Percentiles rank a stretch among this genome's conserved stretches.
These are phyloP conservation scores for Pampus argenteus DNA, from an alignment of 2,797 vertebrate genomes.

Conservation along the genomic window DNA sequence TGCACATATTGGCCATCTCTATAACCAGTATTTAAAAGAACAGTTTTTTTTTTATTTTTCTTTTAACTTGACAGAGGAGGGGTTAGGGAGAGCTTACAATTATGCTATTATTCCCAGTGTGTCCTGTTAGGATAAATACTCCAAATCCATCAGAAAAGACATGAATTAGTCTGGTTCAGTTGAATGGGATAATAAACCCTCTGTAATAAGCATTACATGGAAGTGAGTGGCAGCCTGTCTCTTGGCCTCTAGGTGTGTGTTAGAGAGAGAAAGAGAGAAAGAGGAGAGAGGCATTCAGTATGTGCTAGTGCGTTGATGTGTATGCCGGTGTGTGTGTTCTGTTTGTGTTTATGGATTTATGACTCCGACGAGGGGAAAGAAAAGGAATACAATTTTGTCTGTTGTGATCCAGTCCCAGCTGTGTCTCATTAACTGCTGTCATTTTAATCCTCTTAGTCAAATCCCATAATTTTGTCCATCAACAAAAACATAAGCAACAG, in stretches of 20 bases:
- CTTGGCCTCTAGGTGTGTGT: constrained; percentile 58
- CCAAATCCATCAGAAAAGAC: constrained; percentile 70
- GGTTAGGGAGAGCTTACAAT: constrained; percentile 60
- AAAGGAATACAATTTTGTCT: constrained; percentile 66
- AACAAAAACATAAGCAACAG: constrained; percentile 80
- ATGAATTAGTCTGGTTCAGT: constrained; percentile 73
- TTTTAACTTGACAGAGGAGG: constrained; percentile 31
- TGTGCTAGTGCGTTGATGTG: constrained; percentile 53
- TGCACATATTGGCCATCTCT: constrained; percentile 24
- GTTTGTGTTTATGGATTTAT: constrained; percentile 63
- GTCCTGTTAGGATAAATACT: constrained; percentile 73
- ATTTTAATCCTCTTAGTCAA: constrained; percentile 86
- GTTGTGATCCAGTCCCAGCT: constrained; percentile 81
- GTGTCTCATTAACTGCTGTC: constrained; percentile 84
- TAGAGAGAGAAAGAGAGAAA: constrained; percentile 34
- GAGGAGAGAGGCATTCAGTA: constrained; percentile 28
- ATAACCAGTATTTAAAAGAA: constrained; percentile 36
- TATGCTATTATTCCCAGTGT: constrained; percentile 64
- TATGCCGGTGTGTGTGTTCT: constrained; percentile 44
- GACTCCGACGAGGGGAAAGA: constrained; percentile 27
- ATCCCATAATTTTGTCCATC: constrained; percentile 84
- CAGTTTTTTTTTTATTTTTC: not conserved
- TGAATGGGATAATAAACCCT: constrained; percentile 71
- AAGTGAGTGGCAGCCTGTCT: constrained; percentile 70
- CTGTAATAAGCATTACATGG: constrained; percentile 66